Base-by-base conservation (phyloP, 2,797 vertebrate species). In the Peromyscus attwateri region DNA sequence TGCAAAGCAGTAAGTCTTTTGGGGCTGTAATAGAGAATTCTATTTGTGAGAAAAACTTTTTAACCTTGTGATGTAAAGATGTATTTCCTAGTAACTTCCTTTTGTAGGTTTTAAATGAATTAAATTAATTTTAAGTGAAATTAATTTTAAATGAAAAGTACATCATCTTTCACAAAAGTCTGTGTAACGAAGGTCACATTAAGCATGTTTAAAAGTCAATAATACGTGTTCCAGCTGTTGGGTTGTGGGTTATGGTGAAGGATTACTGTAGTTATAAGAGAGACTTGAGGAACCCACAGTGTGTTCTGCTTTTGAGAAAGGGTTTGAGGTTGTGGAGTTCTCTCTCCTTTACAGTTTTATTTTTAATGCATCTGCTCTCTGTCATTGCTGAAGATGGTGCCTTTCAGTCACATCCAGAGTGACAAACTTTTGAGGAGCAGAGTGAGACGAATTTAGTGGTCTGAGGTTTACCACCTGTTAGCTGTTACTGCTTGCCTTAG, bases 1-100 rank as follows among this genome's bases (percentile, higher is more conserved):
- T 98, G 90, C 92, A 97, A 97, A 98, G 93, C 91, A 77, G 0
- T 98, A 96, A 97, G 95, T 98, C 97, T 98, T 97, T 97, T 94
- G 76, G 92, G 95, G 31, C 95, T 97, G 83, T 97, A 95, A 96
- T 94, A 96, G 93, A 77, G 97, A 98, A 97, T 97, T 95, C 46
- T 46, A 94, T 84, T 96, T 71, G 97, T 96, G 84, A 85, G 83
- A 37, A 91, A 89, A 92, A 71, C 31, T 91, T 95, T 95, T 17
- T 60, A 66, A 66, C 37, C 27, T 89, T 96, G 80, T 43, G 76
- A 75, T 75, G 31, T 19, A 31, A 96, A 94, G 68, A 82, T 94
- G n/a, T 64, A 84, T 94, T 96, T 95, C 70, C 52, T 95, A 66
- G 70, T 79, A 88, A 95, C 37, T 14, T 89, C 29, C 87, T 89